A percentile compares a stretch with the other conserved stretches of the same genome.
Evolutionary conservation across 2,888 invertebrate genomes (phyloP).

Genomic region (Lochmaea crataegi): DNA sequence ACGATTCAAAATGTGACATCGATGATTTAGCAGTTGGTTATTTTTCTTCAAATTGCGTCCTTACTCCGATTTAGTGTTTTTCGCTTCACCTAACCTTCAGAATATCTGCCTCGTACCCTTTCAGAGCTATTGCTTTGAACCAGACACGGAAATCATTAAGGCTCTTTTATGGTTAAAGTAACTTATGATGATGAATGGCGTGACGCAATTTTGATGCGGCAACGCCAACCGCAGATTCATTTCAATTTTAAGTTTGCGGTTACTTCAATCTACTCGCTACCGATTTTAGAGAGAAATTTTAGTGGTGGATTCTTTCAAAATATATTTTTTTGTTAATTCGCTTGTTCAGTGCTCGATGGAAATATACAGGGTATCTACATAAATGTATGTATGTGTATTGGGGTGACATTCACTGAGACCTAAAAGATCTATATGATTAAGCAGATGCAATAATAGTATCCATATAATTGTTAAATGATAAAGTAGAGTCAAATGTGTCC

Average conservation of each 20-base stretch:
- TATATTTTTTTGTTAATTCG: neutral
- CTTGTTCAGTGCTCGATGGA: neutral
- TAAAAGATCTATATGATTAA: too few relatives aligned
- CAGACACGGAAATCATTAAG: constrained; percentile 35
- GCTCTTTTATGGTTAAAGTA: constrained; percentile 32
- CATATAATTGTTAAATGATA: too few relatives aligned
- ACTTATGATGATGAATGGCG: constrained; percentile 32
- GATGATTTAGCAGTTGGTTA: constrained; percentile 26
- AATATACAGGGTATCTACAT: too few relatives aligned
- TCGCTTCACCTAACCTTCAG: constrained; percentile 28
- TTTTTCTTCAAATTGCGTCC: constrained; percentile 27
- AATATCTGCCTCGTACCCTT: constrained; percentile 33
- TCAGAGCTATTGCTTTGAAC: constrained; percentile 27
- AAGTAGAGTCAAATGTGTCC: too few relatives aligned
- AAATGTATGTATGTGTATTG: too few relatives aligned
- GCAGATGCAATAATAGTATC: too few relatives aligned
- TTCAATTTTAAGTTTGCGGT: constrained; percentile 10
- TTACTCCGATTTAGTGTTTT: constrained; percentile 31
- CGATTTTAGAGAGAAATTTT: neutral
- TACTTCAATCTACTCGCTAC: constrained; percentile 6
- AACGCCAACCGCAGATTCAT: constrained; percentile 6
- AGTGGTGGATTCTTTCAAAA: neutral
- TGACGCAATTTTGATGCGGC: constrained; percentile 27
- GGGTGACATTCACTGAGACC: too few relatives aligned
- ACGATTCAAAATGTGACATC: constrained; percentile 18